Evolutionary conservation across 2,797 vertebrate genomes (phyloP).

Genomic region (Bovichtus diacanthus): DNA sequence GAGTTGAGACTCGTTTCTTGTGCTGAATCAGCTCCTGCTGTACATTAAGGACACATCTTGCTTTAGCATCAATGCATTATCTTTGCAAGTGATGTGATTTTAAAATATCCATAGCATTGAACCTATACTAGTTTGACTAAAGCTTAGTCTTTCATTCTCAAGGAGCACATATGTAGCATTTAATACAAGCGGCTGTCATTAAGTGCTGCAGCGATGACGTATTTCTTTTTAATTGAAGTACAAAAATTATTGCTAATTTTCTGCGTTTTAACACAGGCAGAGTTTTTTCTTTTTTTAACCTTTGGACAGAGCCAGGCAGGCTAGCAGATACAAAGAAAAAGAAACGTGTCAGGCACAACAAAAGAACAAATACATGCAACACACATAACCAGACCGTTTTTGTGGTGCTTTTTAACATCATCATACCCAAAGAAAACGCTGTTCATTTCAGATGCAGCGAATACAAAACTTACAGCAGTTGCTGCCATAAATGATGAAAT

Average conservation of each 20-base stretch:
- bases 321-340: neutral
- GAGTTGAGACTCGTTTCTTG: neutral
- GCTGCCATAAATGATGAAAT: conserved; percentile 1
- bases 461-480: neutral
- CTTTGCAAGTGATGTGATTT: neutral
- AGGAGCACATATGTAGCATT: neutral
- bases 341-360: neutral
- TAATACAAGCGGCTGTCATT: too few relatives aligned
- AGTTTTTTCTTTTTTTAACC: neutral
- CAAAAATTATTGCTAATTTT: too few relatives aligned
- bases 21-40: neutral
- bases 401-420: neutral
- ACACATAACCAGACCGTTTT: neutral
- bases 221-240: too few relatives aligned
- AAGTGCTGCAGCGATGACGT: too few relatives aligned
- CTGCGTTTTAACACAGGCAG: too few relatives aligned
- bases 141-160: neutral
- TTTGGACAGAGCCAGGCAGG: neutral
- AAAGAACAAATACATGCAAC: neutral
- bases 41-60: neutral
- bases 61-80: neutral
- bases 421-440: neutral
- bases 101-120: neutral
- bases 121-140: neutral
- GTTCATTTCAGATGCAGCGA: conserved; percentile 7